Base-by-base conservation (phyloP, 2,888 invertebrate species). In the Graphium colonna region DNA sequence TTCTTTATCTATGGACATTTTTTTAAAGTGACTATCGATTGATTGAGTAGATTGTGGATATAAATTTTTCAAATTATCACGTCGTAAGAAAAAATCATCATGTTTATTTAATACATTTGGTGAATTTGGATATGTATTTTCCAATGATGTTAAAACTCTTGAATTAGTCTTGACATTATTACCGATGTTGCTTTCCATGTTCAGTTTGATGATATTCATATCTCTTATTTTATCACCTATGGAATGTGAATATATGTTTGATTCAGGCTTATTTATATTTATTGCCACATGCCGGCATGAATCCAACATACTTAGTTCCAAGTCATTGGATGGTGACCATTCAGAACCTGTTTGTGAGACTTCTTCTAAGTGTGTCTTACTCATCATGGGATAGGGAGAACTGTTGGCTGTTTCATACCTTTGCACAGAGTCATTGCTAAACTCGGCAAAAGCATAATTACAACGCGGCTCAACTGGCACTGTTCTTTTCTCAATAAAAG, bases 301-400 rank as follows among this genome's bases (percentile, higher is more conserved):
- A 63, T 89, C 89, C 33, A 89, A 72, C 59, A 87, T 68, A 62
- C 89, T 89, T 9, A 89, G 60, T 41, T 89, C 81, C 36, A 89
- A 68, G 13, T 89, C 88, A 59, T 75, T 79, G 26, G 80, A 77
- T 8, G 89, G 86, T 9, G 64, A 61, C 68, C 69, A 77, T 21
- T 60, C 66, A 7, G 69, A 56, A 5, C 64, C 65, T 10, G 64
- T 56, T 41, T 69, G 61, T 8, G 57, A 39, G 31, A 56, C 52
- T 39, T 50, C 52, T 3, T 63, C 43, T 33, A 82, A 48, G 33
- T 57, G 54, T 8, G 81, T 83, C 67, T 77, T 85, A 44, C 65
- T 73, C 9, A 75, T 63, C n/a, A 58, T 36, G 16, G 87, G 82
- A 61, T 81, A 84, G 0, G 88, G 87, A 5, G 73, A 77, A 57